Conservation (phyloP, 2,797 vertebrate species). For the Heterohyrax brucei region DNA sequence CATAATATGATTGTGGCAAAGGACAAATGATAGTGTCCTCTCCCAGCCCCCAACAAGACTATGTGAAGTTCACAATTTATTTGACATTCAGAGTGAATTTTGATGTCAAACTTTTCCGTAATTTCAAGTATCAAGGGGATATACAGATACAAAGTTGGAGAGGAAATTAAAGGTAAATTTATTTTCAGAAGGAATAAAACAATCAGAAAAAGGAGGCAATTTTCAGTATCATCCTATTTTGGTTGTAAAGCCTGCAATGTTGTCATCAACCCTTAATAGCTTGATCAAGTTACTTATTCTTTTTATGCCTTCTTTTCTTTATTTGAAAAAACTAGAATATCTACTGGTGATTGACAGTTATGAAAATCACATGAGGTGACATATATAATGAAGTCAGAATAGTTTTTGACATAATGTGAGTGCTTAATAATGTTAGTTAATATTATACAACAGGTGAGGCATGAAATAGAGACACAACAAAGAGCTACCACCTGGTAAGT, state of each 20-base stretch:
- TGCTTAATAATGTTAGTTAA: not conserved
- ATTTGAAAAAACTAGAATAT: slow-evolving; percentile 7
- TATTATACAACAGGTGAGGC: not conserved
- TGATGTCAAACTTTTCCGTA: slow-evolving; percentile 29
- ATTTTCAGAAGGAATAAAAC: slow-evolving; percentile 54
- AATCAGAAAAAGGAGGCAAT: slow-evolving; percentile 46
- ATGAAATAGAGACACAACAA: not conserved
- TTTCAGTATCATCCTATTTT: slow-evolving; percentile 22
- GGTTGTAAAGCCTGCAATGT: slow-evolving; percentile 16
- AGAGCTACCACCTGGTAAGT: not conserved
- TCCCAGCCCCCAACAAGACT: not conserved
- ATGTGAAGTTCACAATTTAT: not conserved
- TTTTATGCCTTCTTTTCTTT: not conserved
- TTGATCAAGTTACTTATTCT: not conserved
- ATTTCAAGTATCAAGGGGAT: not conserved
- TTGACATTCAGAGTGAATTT: slow-evolving; percentile 21
- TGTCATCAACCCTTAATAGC: not conserved
- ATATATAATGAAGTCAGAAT: not conserved
- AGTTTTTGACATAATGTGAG: not conserved
- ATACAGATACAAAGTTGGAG: not conserved
- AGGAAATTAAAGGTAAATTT: slow-evolving; percentile 32
- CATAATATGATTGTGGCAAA: not conserved
- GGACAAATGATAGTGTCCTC: not conserved
- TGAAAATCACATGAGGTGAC: not conserved
- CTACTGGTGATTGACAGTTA: not conserved